These are phyloP conservation scores for Hirtodrosophila histrioides DNA, from an alignment of 2,888 invertebrate species.

Conservation along the genomic window DNA sequence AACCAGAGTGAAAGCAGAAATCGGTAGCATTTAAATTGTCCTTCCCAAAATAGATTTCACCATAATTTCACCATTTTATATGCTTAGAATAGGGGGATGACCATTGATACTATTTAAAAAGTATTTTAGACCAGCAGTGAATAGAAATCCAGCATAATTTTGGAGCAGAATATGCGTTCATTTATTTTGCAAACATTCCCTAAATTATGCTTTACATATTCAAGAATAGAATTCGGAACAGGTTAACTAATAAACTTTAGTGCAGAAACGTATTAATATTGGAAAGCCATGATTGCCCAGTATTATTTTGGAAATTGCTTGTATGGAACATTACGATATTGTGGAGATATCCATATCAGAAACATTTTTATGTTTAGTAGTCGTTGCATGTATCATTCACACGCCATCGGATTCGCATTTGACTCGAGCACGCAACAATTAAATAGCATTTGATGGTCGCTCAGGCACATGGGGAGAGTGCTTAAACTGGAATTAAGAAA, in stretches of 20 bases:
- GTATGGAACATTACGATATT: background rate
- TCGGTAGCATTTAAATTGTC: background rate
- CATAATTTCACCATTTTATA: constrained; percentile 1
- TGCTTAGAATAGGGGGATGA: no score
- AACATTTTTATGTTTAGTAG: constrained; percentile 7
- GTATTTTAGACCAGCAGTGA: no score
- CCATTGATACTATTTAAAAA: no score
- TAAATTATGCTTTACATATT: no score
- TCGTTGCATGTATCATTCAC: constrained; percentile 24
- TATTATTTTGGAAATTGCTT: no score
- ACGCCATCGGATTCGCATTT: constrained; percentile 29
- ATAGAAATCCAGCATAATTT: no score
- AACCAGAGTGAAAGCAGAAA: background rate
- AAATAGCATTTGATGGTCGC: constrained; percentile 25
- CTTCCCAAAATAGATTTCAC: constrained; percentile 6
- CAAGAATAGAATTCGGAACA: no score
- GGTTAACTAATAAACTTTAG: no score
- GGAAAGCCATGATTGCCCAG: no score
- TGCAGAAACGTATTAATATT: no score
- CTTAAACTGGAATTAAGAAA: background rate
- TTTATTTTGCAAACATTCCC: no score
- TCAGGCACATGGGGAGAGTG: background rate
- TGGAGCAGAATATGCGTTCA: no score
- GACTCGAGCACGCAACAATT: constrained; percentile 34
- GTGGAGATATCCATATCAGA: constrained; percentile 4